A percentile compares a stretch with the other conserved stretches of the same genome.
Evolutionary conservation across 2,113 vertebrate genomes (phyloP).

Genomic region (Pomatorhinus ruficollis): DNA sequence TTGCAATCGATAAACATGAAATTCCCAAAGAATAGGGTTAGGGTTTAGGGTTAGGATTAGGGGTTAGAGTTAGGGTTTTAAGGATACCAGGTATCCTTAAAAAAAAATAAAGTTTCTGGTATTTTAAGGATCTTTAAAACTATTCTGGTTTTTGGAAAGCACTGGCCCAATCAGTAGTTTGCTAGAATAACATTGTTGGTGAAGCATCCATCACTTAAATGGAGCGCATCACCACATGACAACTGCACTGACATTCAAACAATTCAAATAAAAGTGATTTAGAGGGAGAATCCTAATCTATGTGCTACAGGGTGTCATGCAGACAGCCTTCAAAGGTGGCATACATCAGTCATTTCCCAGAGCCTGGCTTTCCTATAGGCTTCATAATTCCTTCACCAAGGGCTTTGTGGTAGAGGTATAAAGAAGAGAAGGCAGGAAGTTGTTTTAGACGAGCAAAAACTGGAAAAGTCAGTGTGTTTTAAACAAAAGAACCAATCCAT

Average conservation of each 20-base stretch:
- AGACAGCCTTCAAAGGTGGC: background rate
- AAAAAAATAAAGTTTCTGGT: background rate
- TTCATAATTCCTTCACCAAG: background rate
- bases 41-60: too few relatives aligned
- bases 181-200: background rate
- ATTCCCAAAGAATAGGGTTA: background rate
- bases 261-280: background rate
- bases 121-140: background rate
- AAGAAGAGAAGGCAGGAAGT: background rate
- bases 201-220: background rate
- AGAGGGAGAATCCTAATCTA: background rate
- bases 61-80: background rate
- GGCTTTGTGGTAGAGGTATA: background rate
- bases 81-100: background rate
- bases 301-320: background rate
- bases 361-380: background rate
- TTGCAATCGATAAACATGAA: background rate
- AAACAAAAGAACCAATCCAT: background rate
- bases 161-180: background rate
- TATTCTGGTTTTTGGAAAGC: background rate
- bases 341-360: background rate
- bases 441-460: background rate
- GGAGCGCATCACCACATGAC: background rate
- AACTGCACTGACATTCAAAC: background rate
- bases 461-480: background rate